Evolutionary conservation across 2,888 invertebrate genomes (phyloP).

Genomic region (Sinohyriopsis cumingii): DNA sequence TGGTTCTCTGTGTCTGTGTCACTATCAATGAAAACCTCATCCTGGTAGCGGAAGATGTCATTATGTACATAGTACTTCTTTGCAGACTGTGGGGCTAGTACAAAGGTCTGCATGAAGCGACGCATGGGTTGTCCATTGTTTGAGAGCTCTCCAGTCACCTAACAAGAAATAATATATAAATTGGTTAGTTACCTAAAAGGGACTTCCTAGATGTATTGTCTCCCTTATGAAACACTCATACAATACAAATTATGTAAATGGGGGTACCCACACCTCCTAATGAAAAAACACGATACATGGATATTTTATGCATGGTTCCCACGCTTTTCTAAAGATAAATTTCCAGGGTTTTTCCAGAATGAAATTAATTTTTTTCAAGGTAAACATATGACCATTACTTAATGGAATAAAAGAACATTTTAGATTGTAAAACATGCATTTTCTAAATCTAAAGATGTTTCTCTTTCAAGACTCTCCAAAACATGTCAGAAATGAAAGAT

Average conservation of each 20-base stretch:
- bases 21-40: slow-evolving; percentile 81
- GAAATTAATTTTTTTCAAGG: too few relatives aligned
- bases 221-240: background rate
- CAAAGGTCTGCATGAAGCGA: slow-evolving; percentile 98
- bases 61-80: slow-evolving; percentile 99
- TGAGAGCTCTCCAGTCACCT: slow-evolving; percentile 95
- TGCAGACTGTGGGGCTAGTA: slow-evolving; percentile 92
- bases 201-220: background rate
- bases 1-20: slow-evolving; percentile 67
- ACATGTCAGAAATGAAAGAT: too few relatives aligned
- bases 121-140: slow-evolving; percentile 98
- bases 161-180: background rate
- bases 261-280: too few relatives aligned
- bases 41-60: slow-evolving; percentile 98
- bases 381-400: too few relatives aligned
- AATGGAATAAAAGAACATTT: too few relatives aligned
- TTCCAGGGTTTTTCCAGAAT: too few relatives aligned
- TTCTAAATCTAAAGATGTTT: too few relatives aligned
- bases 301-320: too few relatives aligned
- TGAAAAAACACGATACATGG: too few relatives aligned
- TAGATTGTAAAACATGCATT: too few relatives aligned
- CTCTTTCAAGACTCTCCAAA: too few relatives aligned
- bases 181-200: background rate
- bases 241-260: background rate
- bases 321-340: too few relatives aligned